Evolutionary conservation across 2,888 invertebrate species (phyloP), one percentile per base, ranked within the genome.

Genomic region (Neoscelio sp.): DNA sequence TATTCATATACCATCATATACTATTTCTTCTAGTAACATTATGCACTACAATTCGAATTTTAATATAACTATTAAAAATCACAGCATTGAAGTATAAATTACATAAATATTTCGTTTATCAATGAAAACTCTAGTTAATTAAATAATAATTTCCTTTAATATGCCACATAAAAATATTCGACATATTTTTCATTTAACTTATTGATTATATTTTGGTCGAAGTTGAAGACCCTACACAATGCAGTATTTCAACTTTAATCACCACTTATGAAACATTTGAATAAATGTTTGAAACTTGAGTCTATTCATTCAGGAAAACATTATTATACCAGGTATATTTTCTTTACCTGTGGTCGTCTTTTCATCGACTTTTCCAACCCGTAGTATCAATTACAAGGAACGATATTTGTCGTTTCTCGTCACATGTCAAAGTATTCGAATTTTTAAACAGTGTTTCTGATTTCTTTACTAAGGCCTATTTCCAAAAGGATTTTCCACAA

Each of bases 371-470:
- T 15, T n/a, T 23, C 35, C 15, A 26, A n/a, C n/a, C 30, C 38
- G 26, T 26, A 5, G 7, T 23, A 52, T 52, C 40, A 65, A 26
- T 40, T 50, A 50, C 40, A 42, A 42, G 10, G 8, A 40, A n/a
- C 38, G 15, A 18, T 42, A 65, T 65, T 40, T 50, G 30, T 28
- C 50, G 2, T 42, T 52, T 46, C 23, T n/a, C 28, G 26, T 58
- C 28, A 58, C 30, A 20, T 18, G 26, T 15, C 46, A 30, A 46
- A 8, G 7, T 54, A 44, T 18, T 7, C 10, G 17, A 30, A 64
- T 52, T 23, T 6, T 23, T 23, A 12, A 15, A 7, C 8, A 40
- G 38, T 44, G 23, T 35, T 26, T 48, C 26, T 8, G 20, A 48
- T 62, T 62, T 48, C 15, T 13, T 6, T 20, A 18, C 13, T 44